A percentile compares a stretch with the other conserved stretches of the same genome.
These are phyloP conservation scores for Zophobas atratus DNA, from an alignment of 1,140 invertebrate species.

Conservation along the genomic window DNA sequence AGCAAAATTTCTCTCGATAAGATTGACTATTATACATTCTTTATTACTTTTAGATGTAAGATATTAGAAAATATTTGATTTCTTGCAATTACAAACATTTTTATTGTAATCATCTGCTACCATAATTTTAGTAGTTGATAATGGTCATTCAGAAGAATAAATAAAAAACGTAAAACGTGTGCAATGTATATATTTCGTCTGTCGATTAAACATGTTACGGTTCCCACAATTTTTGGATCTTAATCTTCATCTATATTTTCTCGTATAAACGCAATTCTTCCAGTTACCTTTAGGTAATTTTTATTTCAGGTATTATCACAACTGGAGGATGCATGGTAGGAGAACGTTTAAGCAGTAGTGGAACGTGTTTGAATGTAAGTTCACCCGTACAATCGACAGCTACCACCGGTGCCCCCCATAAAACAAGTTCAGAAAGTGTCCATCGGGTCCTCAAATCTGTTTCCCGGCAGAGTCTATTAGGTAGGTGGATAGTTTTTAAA, in stretches of 20 bases:
- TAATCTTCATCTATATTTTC: no score
- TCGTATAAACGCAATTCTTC: no score
- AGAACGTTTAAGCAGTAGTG: conserved; percentile 69
- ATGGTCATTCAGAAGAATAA: no score
- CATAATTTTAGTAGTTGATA: no score
- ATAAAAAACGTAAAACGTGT: background rate
- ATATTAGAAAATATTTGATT: no score
- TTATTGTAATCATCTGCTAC: no score
- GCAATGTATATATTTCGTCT: background rate
- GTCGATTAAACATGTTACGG: background rate
- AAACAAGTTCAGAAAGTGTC: conserved; percentile 64
- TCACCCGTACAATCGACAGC: conserved; percentile 66
- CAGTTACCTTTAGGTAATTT: conserved; percentile 27
- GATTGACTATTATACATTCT: no score
- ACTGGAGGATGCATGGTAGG: conserved; percentile 68
- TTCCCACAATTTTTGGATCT: background rate
- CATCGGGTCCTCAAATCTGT: conserved; percentile 70
- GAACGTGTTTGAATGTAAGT: conserved; percentile 70
- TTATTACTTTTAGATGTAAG: no score
- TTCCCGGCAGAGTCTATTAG: conserved; percentile 65
- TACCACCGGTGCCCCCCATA: conserved; percentile 62
- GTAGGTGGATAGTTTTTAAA: conserved; percentile 50
- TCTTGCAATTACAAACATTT: no score
- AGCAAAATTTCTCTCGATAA: no score
- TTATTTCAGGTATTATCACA: conserved; percentile 73